Percentiles rank a stretch among this genome's conserved stretches.
These are phyloP conservation scores for Globicephala melas DNA, from an alignment of 2,113 vertebrate genomes.

Conservation along the genomic window DNA sequence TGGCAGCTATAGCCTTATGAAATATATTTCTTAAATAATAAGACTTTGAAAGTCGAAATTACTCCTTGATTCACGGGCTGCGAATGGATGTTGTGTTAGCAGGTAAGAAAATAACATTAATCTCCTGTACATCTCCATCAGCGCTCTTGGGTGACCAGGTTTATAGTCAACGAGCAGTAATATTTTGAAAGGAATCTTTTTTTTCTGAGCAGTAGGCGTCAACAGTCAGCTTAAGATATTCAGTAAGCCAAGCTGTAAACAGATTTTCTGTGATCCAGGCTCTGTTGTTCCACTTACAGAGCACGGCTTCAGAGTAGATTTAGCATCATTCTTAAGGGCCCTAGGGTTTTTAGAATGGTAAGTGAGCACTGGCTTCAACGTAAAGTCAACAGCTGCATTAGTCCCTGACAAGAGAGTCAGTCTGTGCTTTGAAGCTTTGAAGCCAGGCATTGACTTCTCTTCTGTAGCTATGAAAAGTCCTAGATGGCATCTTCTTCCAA, in stretches of 20 bases:
- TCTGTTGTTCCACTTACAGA: neutral
- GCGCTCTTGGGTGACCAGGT: neutral
- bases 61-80: neutral
- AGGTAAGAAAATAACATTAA: neutral
- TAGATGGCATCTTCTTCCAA: neutral
- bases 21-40: neutral
- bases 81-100: neutral
- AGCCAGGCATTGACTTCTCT: neutral
- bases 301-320: neutral
- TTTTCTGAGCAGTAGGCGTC: neutral
- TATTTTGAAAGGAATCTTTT: neutral
- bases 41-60: neutral
- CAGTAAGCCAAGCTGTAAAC: neutral
- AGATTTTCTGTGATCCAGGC: neutral
- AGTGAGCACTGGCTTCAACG: neutral
- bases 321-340: neutral
- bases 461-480: neutral
- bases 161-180: neutral
- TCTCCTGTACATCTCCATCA: neutral
- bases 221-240: neutral
- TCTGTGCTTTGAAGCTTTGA: neutral
- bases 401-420: neutral
- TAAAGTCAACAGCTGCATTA: neutral
- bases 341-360: neutral
- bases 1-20: neutral